Evolutionary conservation across 2,888 invertebrate genomes (phyloP).

Genomic region (Pardosa pseudoannulata): DNA sequence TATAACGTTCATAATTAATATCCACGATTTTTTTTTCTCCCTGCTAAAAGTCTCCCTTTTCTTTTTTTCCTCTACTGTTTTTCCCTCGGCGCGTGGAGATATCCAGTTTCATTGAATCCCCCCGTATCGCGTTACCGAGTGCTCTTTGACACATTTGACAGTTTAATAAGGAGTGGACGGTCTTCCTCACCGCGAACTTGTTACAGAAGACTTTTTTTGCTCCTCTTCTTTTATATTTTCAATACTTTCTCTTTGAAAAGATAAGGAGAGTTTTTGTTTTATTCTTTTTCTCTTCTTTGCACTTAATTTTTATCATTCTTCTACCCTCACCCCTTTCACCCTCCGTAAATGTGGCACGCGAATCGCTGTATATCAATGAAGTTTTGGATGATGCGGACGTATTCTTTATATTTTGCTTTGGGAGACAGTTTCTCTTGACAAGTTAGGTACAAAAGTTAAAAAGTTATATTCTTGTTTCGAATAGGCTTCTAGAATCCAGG

Average conservation of each 20-base stretch:
- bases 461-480: too few relatives aligned
- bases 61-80: neutral
- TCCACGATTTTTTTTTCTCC: neutral
- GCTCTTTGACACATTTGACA: conserved; percentile 62
- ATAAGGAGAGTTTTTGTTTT: neutral
- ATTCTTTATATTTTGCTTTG: neutral
- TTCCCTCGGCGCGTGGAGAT: neutral
- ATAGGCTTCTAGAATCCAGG: too few relatives aligned
- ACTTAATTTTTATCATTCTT: too few relatives aligned
- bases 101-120: conserved; percentile 43
- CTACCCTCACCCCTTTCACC: too few relatives aligned
- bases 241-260: too few relatives aligned
- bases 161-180: conserved; percentile 22
- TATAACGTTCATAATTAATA: conserved; percentile 8
- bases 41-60: neutral
- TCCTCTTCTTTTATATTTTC: too few relatives aligned
- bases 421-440: neutral
- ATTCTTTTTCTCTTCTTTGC: too few relatives aligned
- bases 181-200: neutral
- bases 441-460: too few relatives aligned
- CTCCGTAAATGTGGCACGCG: neutral
- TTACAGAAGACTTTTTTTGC: neutral
- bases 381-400: too few relatives aligned
- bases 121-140: conserved; percentile 27
- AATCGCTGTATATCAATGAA: neutral